Evolutionary conservation across 1,140 invertebrate genomes (phyloP), one percentile per base, ranked within the genome.

Genomic region (Drosophila athabasca): DNA sequence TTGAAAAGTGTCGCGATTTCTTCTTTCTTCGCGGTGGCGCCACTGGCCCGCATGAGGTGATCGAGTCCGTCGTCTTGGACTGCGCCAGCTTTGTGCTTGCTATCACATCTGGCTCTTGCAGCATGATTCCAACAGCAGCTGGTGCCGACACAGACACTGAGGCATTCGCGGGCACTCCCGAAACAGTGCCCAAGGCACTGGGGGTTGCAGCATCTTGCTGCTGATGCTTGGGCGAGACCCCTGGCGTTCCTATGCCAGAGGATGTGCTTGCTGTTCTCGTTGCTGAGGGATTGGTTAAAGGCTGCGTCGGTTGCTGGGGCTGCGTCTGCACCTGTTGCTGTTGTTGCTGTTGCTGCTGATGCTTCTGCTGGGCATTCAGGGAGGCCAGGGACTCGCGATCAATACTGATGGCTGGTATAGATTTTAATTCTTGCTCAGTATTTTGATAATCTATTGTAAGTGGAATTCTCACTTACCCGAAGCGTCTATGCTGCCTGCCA

Each of bases 71-170:
- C 13, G 80, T 91, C 82, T 93, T 92, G 6, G 84, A 92, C 61
- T 93, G 92, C 67, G 94, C 93, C 73, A 94, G 80, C 93, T 98
- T 98, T 59, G 97, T 97, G 92, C 97, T 98, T 51, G 97, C 96
- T 65, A 99, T 97, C 75, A 99, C 96, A 93, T 99, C 97, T 24
- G 97, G 97, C 92, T 98, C 97, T 92, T 96, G 95, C 83, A 95
- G 90, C 46, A 93, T 89, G 49, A 92, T 90, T 68, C 64, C 67
- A 24, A 51, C 58, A 66, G 60, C 52, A 50, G 29, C 26, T 6
- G 65, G 24, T 3, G 54, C 24, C 19, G 49, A 60, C 17, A 44
- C 15, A 2, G 52, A 31, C 11, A 52, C 35, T 39, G 24, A 6
- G 31, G 64, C n/a, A 17, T 35, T 29, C 15, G 19, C 35, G n/a